phyloP scores from a whole-genome alignment of 2,888 invertebrate genomes.

The Dicyrtoma fusca region DNA sequence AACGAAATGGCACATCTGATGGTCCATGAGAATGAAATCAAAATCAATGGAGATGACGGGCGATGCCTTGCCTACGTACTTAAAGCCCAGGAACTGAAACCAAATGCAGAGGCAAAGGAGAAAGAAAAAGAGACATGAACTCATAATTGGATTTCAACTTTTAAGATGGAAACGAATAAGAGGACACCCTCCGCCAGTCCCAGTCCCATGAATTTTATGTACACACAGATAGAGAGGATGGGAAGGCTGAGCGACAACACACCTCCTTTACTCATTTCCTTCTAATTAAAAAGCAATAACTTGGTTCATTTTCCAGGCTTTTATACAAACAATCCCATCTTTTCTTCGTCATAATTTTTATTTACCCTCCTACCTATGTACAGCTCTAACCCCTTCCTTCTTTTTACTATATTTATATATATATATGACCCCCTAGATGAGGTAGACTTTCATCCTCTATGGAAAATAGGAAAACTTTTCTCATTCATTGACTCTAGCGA shows the following conservation, averaged over 20 bases:
- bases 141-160: slow-evolving; percentile 15
- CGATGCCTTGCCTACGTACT: no score
- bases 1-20: neutral
- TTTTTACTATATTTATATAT: neutral
- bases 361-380: neutral
- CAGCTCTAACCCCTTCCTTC: neutral
- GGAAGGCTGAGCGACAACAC: neutral
- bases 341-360: slow-evolving; percentile 2
- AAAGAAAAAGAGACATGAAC: slow-evolving; percentile 2
- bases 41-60: neutral
- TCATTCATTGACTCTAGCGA: slow-evolving; percentile 5
- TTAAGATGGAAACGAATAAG: neutral
- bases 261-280: slow-evolving; percentile 33
- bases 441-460: neutral
- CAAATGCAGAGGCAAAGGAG: neutral
- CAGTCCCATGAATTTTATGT: neutral
- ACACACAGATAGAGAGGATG: neutral
- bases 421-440: no score
- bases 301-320: slow-evolving; percentile 25
- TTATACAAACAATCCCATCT: slow-evolving; percentile 18
- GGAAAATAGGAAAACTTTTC: slow-evolving; percentile 20
- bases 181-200: neutral
- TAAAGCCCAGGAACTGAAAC: neutral
- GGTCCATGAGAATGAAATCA: slow-evolving; percentile 5
- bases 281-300: slow-evolving; percentile 51